Evolutionary conservation across 2,797 vertebrate genomes (phyloP), one percentile per base, ranked within the genome.

Genomic region (Enteromius treurensis): DNA sequence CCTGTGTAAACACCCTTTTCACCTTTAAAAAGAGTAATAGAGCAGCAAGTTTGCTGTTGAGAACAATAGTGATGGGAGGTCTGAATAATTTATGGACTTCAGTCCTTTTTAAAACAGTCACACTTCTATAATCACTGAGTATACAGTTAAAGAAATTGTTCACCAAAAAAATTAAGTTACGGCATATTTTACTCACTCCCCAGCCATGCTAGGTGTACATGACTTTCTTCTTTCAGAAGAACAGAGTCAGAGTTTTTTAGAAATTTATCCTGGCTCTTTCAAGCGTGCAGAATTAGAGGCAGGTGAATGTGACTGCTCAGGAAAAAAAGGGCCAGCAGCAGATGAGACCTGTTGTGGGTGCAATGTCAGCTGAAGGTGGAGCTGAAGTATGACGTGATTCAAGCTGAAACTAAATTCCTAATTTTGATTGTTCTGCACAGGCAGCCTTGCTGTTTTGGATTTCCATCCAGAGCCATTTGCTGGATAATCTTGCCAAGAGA

Each of bases 311-410:
- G 58, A 26, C 55, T 26, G 10, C 55, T 60, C n/a, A 60, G 11
- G 55, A 60, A 60, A 60, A n/a, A 60, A 13, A 13, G n/a, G 11
- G 55, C n/a, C 55, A 11, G n/a, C 23, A 60, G 58, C 11, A 60
- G 64, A 65, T 19, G 32, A 65, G 32, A 65, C 64, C 17, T 65
- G 64, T 65, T 65, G 64, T 65, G 64, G 26, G 60, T 34, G 15
- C 29, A 65, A 65, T 65, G 32, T 34, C 29, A 65, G 15, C 64
- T 34, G 64, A 65, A 65, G 64, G 17, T 34, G 29, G 8, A 65
- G 15, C 8, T 65, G 64, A 37, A 65, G 23, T 62, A 29, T 21
- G 21, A 55, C 8, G 21, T n/a, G 19, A 55, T 55, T 55, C 51
- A 55, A 55, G 19, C 51, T 49, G 15, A 17, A 49, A 49, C 47